A percentile compares a stretch with the other conserved stretches of the same genome.
phyloP scores from a whole-genome alignment of 2,888 invertebrate genomes.

The Tipula unca region DNA sequence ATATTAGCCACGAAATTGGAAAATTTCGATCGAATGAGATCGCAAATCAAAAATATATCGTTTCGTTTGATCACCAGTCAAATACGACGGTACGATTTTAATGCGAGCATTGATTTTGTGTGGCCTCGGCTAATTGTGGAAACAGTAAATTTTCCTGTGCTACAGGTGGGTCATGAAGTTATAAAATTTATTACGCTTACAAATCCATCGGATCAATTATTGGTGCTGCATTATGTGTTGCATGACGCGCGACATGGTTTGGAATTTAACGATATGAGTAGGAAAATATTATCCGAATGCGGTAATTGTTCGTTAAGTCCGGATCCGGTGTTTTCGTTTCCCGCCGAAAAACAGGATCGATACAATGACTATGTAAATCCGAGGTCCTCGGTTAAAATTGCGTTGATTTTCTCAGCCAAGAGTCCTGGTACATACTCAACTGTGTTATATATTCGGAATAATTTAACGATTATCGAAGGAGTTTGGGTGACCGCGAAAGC shows the following conservation, averaged over 20 bases:
- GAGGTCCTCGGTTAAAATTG: conserved; percentile 32
- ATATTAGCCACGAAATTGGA: conserved; percentile 36
- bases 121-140: conserved; percentile 40
- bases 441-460: conserved; percentile 60
- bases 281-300: conserved; percentile 38
- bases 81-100: conserved; percentile 36
- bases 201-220: conserved; percentile 36
- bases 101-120: conserved; percentile 37
- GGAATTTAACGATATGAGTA: conserved; percentile 29
- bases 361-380: conserved; percentile 31
- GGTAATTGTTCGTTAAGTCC: conserved; percentile 35
- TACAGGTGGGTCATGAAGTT: conserved; percentile 37
- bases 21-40: conserved; percentile 36
- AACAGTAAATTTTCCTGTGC: conserved; percentile 33
- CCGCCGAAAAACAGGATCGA: conserved; percentile 28
- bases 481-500: conserved; percentile 76
- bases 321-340: conserved; percentile 34
- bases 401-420: conserved; percentile 34
- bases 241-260: conserved; percentile 21
- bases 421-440: conserved; percentile 37
- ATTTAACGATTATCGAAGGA: conserved; percentile 84
- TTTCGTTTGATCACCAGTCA: conserved; percentile 38
- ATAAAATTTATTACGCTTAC: conserved; percentile 34
- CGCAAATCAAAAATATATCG: conserved; percentile 35
- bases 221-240: conserved; percentile 28